phyloP scores from a whole-genome alignment of 2,797 vertebrate genomes.

The Neostethus bicornis region DNA sequence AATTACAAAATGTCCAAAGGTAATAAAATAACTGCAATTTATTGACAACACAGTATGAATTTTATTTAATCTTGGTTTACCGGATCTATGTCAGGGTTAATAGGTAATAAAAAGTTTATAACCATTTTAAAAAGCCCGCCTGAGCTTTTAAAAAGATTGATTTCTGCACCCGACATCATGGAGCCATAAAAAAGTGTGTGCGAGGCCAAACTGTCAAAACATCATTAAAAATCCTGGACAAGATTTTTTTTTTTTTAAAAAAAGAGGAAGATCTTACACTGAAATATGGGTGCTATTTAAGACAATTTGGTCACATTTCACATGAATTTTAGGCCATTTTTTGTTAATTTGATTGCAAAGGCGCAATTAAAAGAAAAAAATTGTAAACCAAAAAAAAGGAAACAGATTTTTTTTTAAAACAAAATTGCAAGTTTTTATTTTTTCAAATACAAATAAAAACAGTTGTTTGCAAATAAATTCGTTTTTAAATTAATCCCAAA shows the following conservation, averaged over 20 bases:
- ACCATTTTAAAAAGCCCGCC: slow-evolving; percentile 27
- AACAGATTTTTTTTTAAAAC: no score
- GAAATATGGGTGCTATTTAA: no score
- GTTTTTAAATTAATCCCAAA: no score
- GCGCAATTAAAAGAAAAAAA: neutral
- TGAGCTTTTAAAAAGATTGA: slow-evolving; percentile 25
- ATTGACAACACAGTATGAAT: slow-evolving; percentile 30
- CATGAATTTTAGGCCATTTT: no score
- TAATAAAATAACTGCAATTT: slow-evolving; percentile 18
- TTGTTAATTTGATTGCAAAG: slow-evolving; percentile 23
- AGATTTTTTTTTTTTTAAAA: no score
- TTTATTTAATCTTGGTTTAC: slow-evolving; percentile 37
- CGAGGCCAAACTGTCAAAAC: slow-evolving; percentile 48
- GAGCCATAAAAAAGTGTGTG: slow-evolving; percentile 37
- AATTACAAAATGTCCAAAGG: neutral
- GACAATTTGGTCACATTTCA: no score
- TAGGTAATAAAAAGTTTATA: slow-evolving; percentile 48
- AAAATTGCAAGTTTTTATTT: no score
- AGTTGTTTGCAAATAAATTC: neutral
- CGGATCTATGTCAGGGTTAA: slow-evolving; percentile 37
- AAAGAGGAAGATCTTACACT: no score
- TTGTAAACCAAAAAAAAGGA: no score
- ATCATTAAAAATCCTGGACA: no score
- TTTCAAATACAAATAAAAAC: slow-evolving; percentile 12
- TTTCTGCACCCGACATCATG: slow-evolving; percentile 36